Percentiles rank a stretch among this genome's conserved stretches.
These are phyloP conservation scores for Drosophila pseudotalamancana DNA, from an alignment of 2,888 invertebrate species.

Conservation along the genomic window DNA sequence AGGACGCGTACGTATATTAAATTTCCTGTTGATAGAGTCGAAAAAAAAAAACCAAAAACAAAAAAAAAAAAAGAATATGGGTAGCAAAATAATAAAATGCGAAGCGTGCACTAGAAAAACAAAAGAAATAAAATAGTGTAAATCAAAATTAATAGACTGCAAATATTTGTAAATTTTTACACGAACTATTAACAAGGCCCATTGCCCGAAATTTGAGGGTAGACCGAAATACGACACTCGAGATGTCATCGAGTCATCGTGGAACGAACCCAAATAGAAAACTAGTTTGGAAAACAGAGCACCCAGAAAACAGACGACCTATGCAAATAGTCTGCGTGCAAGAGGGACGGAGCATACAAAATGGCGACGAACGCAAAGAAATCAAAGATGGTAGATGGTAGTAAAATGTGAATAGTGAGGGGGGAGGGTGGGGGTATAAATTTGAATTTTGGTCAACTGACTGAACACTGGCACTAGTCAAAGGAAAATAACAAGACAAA, in stretches of 20 bases:
- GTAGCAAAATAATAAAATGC: conserved; percentile 54
- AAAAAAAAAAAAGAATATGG: conserved; percentile 8
- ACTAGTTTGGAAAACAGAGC: conserved; percentile 23
- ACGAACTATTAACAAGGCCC: conserved; percentile 82
- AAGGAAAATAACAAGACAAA: conserved; percentile 75
- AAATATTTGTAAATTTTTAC: conserved; percentile 84
- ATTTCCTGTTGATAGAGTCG: conserved; percentile 68
- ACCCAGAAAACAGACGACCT: conserved; percentile 42
- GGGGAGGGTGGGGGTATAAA: conserved; percentile 31
- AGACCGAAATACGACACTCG: conserved; percentile 50
- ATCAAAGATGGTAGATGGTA: conserved; percentile 36
- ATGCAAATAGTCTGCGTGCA: conserved; percentile 60
- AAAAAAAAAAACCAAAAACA: conserved; percentile 14
- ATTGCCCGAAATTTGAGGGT: conserved; percentile 29
- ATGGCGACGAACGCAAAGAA: conserved; percentile 42
- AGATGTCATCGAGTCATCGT: conserved; percentile 56
- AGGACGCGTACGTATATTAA: conserved; percentile 57
- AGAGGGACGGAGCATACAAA: conserved; percentile 21
- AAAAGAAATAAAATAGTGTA: conserved; percentile 40
- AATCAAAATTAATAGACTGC: conserved; percentile 80
- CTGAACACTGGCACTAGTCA: conserved; percentile 35
- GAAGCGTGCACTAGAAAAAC: conserved; percentile 71
- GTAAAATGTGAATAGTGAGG: conserved; percentile 16
- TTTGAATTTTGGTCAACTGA: conserved; percentile 65
- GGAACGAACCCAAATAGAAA: conserved; percentile 9